A percentile compares a stretch with the other conserved stretches of the same genome.
Conservation (phyloP, 2,888 invertebrate species). For the Coelinius sp. region DNA sequence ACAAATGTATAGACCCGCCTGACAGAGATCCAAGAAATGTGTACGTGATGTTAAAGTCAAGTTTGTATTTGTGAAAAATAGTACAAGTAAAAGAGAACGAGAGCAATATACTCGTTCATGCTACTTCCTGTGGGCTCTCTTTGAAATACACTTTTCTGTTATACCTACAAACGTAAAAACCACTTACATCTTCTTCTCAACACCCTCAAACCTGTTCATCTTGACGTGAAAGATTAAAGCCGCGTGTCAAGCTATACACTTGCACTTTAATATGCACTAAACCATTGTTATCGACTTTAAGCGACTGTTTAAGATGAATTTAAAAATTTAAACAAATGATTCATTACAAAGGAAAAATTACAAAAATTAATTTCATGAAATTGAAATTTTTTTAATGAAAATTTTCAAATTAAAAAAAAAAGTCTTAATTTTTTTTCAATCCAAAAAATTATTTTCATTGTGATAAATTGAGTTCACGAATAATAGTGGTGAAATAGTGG, state of each 20-base stretch:
- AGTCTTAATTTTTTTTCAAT: too few relatives aligned
- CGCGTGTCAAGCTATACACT: conserved; percentile 33
- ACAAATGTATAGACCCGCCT: conserved; percentile 4
- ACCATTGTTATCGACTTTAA: conserved; percentile 12
- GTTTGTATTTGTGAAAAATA: conserved; percentile 8
- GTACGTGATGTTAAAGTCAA: background rate
- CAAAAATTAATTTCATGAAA: too few relatives aligned
- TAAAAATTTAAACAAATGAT: background rate
- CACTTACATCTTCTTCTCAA: conserved; percentile 27
- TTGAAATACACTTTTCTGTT: conserved; percentile 33
- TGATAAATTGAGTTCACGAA: background rate
- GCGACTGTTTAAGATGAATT: too few relatives aligned
- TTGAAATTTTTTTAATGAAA: too few relatives aligned
- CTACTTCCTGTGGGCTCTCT: conserved; percentile 32
- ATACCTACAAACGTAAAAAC: conserved; percentile 33
- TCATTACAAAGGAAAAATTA: too few relatives aligned
- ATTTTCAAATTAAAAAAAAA: too few relatives aligned
- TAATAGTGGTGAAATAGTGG: background rate
- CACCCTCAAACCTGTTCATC: conserved; percentile 28
- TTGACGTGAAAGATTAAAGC: conserved; percentile 39
- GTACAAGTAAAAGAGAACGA: conserved; percentile 19
- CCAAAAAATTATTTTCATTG: too few relatives aligned
- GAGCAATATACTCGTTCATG: conserved; percentile 31
- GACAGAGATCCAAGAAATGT: conserved; percentile 24
- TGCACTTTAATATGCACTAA: conserved; percentile 27